Evolutionary conservation across 1,140 invertebrate genomes (phyloP), one percentile per base, ranked within the genome.

Genomic region (Trichonephila inaurata): DNA sequence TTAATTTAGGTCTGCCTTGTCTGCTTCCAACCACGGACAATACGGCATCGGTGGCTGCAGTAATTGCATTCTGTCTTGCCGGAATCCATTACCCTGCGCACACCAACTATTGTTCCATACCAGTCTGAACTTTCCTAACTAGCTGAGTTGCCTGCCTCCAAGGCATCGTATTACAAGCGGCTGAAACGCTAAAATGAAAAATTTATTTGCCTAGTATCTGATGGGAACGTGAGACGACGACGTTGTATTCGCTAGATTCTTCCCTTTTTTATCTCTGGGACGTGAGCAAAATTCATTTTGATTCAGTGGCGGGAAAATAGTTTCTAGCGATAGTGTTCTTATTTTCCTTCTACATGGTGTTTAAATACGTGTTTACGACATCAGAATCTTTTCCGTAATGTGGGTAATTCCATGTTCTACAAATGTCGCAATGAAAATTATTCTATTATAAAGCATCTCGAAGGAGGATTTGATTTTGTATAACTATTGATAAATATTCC

Each of bases 61-160:
- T 90, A 90, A 90, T 90, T 90, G 89, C 89, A 90, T 90, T 92
- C 81, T 24, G 40, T 58, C 58, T 89, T 72, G 10, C 44, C 86
- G 24, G 77, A 83, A 92, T 92, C 82, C 81, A 83, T 92, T 92
- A 64, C 58, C 21, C 58, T 14, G 14, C 62, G 10, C 60, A n/a
- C 18, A n/a, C 24, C 18, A 16, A 60, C 81, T 62, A 85, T 92
- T 92, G 90, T 92, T 92, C 77, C 81, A 89, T 24, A 60, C 51
- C 21, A 85, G 58, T 61, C 83, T n/a, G 28, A 85, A 85, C 83
- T 85, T 64, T 58, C 40, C 16, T 18, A 82, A 91, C 86, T 89
- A 82, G 90, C 82, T 85, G 81, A 92, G 90, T 92, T 85, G 90
- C 24, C 90, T 85, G 90, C 90, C 81, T 83, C 82, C 72, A 24